Percentiles rank a stretch among this genome's conserved stretches.
These are phyloP conservation scores for Orchesellides sinensis DNA, from an alignment of 2,888 invertebrate genomes.

Conservation along the genomic window DNA sequence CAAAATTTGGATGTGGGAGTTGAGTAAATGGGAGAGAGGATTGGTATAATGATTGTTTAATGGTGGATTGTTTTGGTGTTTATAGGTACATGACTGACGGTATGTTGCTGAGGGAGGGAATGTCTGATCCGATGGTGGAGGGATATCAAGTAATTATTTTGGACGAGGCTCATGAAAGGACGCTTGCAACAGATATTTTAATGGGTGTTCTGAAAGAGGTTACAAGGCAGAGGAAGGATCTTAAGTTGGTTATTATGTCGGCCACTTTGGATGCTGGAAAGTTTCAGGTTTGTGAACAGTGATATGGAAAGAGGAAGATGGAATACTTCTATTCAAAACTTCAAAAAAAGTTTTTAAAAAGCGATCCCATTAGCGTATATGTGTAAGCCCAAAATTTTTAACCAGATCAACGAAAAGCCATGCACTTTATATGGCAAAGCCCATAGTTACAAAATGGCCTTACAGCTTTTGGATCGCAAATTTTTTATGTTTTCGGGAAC, in stretches of 20 bases:
- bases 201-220: conserved; percentile 99
- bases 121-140: conserved; percentile 99
- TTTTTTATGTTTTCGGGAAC: no score
- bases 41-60: background rate
- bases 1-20: background rate
- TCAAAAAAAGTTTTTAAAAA: no score
- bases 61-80: background rate
- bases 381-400: no score
- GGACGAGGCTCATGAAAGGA: conserved; percentile 99
- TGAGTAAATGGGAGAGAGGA: background rate
- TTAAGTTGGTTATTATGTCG: conserved; percentile 99
- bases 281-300: conserved; percentile 84
- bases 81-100: conserved; percentile 98
- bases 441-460: no score
- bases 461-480: no score
- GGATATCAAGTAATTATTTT: conserved; percentile 96
- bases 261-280: conserved; percentile 99
- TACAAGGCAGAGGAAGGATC: conserved; percentile 91
- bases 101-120: conserved; percentile 99
- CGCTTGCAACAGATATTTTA: conserved; percentile 97
- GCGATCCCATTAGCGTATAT: no score
- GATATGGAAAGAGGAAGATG: no score
- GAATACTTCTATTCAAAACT: no score
- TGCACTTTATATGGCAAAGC: no score
- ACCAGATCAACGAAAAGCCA: no score